Percentiles rank a stretch among this genome's conserved stretches.
Conservation (phyloP, 2,888 invertebrate genomes). For the Lamellibrachia satsuma region DNA sequence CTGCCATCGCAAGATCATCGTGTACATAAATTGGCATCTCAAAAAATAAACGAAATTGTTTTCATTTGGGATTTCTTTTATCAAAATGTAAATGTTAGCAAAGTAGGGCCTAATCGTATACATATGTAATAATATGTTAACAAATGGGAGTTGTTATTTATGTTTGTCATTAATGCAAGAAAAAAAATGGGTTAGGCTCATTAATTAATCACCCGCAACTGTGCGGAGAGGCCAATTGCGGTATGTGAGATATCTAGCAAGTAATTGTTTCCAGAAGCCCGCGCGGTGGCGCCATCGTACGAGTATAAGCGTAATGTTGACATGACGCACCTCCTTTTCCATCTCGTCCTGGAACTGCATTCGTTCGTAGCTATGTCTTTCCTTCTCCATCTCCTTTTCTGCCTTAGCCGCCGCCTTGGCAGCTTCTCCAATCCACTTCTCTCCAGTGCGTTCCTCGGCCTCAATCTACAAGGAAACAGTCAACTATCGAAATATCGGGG, state of each 20-base stretch:
- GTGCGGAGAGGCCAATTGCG: background rate
- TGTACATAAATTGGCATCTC: no score
- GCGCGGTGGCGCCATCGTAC: background rate
- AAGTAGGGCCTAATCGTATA: no score
- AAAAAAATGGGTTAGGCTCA: background rate
- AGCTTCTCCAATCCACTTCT: slow-evolving; percentile 2
- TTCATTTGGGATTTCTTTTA: no score
- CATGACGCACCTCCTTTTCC: background rate
- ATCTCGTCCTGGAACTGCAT: background rate
- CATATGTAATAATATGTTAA: no score
- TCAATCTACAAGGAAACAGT: background rate
- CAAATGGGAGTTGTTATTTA: background rate
- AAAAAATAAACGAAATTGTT: no score
- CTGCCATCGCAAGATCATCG: no score
- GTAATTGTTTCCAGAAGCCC: background rate
- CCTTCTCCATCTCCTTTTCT: background rate
- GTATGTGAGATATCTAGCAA: background rate
- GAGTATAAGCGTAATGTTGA: background rate
- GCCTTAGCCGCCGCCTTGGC: background rate
- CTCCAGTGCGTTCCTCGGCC: background rate
- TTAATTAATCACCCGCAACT: no score
- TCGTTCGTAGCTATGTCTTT: background rate
- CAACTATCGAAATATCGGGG: background rate
- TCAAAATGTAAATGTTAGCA: no score
- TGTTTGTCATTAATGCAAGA: background rate